Percentiles rank a stretch among this genome's conserved stretches.
These are phyloP conservation scores for Ochotona curzoniae DNA, from an alignment of 2,113 vertebrate genomes.

Conservation along the genomic window DNA sequence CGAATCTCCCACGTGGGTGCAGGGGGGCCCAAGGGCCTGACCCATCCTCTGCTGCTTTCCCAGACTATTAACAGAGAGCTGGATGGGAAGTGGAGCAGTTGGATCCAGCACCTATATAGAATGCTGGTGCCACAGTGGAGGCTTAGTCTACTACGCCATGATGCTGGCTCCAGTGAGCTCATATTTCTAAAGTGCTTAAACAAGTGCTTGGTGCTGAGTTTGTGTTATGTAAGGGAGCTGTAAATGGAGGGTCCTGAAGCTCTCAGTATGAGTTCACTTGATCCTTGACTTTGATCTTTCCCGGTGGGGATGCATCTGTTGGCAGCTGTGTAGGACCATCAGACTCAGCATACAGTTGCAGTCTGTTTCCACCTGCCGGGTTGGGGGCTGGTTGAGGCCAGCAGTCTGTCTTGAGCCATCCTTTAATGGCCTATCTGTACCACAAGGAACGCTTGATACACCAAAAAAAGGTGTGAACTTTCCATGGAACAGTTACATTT, in stretches of 20 bases:
- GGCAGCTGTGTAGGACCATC: background rate
- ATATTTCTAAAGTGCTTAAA: background rate
- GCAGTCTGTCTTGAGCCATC: background rate
- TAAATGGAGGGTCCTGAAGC: background rate
- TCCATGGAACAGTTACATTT: background rate
- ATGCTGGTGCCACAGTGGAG: no score
- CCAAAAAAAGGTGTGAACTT: background rate
- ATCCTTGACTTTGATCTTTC: background rate
- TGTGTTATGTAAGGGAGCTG: background rate
- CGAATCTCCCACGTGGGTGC: no score
- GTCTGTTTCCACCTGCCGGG: background rate
- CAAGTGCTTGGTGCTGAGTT: background rate
- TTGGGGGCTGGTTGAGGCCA: background rate
- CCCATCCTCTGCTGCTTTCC: no score
- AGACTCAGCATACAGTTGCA: background rate
- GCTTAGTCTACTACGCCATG: no score
- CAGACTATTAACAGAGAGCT: no score
- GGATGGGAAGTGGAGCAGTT: no score
- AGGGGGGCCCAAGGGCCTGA: no score
- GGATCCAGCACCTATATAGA: no score
- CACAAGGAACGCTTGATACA: no score
- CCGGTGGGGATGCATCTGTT: background rate
- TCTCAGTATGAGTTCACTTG: background rate
- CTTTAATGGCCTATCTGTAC: background rate
- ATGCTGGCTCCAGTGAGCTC: background rate